These are phyloP conservation scores for Lithobius niger DNA, from an alignment of 1,140 invertebrate species.

Conservation along the genomic window DNA sequence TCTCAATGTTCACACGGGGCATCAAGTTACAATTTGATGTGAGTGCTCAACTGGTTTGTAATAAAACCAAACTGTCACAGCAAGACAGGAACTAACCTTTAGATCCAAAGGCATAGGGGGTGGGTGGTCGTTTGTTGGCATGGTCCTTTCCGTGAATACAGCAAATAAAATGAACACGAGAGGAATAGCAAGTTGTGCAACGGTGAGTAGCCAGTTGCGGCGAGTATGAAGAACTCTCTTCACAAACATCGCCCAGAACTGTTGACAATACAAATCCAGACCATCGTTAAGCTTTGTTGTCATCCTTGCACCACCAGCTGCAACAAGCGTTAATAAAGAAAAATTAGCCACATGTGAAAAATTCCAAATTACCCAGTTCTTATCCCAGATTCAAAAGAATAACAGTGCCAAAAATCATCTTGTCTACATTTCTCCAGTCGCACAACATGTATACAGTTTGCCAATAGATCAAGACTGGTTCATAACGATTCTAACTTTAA, in stretches of 20 bases:
- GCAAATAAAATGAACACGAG: conserved; percentile 22
- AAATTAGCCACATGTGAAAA: neutral
- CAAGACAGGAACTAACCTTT: conserved; percentile 18
- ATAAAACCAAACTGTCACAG: too few relatives aligned
- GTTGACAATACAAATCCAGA: conserved; percentile 17
- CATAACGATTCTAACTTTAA: too few relatives aligned
- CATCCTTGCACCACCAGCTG: neutral
- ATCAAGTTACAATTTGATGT: too few relatives aligned
- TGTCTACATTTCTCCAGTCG: too few relatives aligned
- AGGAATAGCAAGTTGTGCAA: conserved; percentile 22
- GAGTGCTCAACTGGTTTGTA: too few relatives aligned
- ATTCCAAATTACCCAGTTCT: neutral
- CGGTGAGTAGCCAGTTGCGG: conserved; percentile 24
- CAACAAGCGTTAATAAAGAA: neutral
- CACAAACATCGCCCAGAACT: conserved; percentile 30
- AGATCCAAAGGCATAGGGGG: conserved; percentile 18
- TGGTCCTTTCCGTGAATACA: conserved; percentile 19
- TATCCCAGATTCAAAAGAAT: too few relatives aligned
- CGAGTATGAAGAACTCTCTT: conserved; percentile 27
- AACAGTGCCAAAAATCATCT: too few relatives aligned
- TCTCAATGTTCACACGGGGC: too few relatives aligned
- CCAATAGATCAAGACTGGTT: too few relatives aligned
- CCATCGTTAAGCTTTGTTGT: neutral
- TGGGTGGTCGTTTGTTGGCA: conserved; percentile 21
- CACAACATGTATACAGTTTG: too few relatives aligned